Evolutionary conservation across 2,113 vertebrate genomes (phyloP).

Genomic region (Rhabdornis inornatus): DNA sequence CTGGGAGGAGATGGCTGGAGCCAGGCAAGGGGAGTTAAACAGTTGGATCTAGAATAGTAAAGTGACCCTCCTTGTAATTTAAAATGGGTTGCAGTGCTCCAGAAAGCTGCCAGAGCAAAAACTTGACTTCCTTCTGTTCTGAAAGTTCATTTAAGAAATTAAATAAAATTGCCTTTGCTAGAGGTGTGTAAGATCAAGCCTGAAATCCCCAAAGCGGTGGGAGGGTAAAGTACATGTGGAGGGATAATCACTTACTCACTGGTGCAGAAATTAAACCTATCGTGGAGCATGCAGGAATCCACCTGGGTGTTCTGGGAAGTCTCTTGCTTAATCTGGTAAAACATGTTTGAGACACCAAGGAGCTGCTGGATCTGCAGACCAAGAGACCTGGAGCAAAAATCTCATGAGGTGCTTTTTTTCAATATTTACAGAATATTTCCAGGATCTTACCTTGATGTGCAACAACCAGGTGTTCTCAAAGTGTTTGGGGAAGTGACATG

Average conservation of each 20-base stretch:
- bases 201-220: background rate
- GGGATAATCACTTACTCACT: background rate
- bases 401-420: background rate
- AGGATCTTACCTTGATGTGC: background rate
- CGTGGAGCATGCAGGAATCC: background rate
- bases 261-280: background rate
- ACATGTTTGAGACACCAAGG: background rate
- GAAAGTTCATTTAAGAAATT: background rate
- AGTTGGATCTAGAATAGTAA: background rate
- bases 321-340: background rate
- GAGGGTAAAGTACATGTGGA: conserved; percentile 10
- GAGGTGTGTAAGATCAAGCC: background rate
- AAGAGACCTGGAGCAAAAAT: background rate
- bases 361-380: background rate
- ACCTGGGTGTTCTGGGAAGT: background rate
- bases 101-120: background rate
- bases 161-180: background rate
- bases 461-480: background rate
- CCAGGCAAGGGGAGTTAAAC: background rate
- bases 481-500: background rate
- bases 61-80: background rate
- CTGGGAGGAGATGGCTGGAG: background rate
- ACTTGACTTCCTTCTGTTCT: background rate
- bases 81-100: background rate
- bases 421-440: background rate